Evolutionary conservation across 2,113 vertebrate genomes (phyloP).

Genomic region (Nerophis ophidion): DNA sequence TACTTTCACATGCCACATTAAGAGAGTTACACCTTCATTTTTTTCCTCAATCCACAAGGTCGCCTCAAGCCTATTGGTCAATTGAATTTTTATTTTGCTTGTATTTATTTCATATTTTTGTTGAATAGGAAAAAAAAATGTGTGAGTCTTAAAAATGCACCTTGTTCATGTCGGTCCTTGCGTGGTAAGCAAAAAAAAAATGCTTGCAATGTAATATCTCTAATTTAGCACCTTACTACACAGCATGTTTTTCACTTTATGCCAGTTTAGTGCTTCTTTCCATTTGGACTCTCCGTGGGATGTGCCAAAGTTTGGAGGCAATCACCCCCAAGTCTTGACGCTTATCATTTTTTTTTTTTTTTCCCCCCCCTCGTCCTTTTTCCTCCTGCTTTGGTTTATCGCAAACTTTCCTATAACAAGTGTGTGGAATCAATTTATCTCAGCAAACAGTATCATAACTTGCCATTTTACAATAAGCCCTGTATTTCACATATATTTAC

Average conservation of each 20-base stretch:
- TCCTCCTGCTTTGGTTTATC: slow-evolving; percentile 68
- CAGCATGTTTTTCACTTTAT: slow-evolving; percentile 79
- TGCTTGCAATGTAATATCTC: slow-evolving; percentile 73
- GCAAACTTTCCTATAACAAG: slow-evolving; percentile 75
- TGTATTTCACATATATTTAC: slow-evolving; percentile 86
- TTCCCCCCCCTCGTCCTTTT: slow-evolving; percentile 17
- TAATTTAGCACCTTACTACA: slow-evolving; percentile 80
- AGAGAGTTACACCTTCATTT: slow-evolving; percentile 54
- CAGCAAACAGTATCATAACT: slow-evolving; percentile 83
- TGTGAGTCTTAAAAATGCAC: slow-evolving; percentile 78
- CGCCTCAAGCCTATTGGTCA: slow-evolving; percentile 79
- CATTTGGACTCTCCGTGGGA: slow-evolving; percentile 72
- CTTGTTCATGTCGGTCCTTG: slow-evolving; percentile 72
- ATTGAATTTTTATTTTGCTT: slow-evolving; percentile 63
- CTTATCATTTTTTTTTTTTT: slow-evolving; percentile 60
- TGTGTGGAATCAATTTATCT: slow-evolving; percentile 78
- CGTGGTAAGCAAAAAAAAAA: slow-evolving; percentile 38
- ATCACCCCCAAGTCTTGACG: slow-evolving; percentile 72
- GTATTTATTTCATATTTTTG: slow-evolving; percentile 66
- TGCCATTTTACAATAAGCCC: slow-evolving; percentile 83
- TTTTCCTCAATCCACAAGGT: slow-evolving; percentile 68
- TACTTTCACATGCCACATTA: slow-evolving; percentile 67
- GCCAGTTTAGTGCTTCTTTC: slow-evolving; percentile 73
- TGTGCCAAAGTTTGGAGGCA: slow-evolving; percentile 81
- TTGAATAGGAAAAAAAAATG: slow-evolving; percentile 52